Base-by-base conservation (phyloP, 2,113 vertebrate genomes). In the Cephalopholis sonnerati region DNA sequence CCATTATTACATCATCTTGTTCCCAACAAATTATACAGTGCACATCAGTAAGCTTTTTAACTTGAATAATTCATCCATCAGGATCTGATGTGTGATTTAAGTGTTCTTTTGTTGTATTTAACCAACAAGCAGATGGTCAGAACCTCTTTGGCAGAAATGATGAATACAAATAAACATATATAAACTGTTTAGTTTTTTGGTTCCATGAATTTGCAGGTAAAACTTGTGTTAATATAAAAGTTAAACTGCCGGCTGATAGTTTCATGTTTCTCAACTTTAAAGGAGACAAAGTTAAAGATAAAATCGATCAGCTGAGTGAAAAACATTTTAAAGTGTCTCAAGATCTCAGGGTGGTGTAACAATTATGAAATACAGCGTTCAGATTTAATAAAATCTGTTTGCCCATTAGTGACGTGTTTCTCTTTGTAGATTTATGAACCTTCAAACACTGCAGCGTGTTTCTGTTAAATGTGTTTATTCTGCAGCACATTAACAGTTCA, bases 381-480 rank as follows among this genome's bases (percentile, higher is more conserved):
- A 70, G 5, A 0, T 62, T 58, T 25, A 57, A 84, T 84, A 4
- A 75, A 67, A 53, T 36, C 25, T 44, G 48, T 63, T 75, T 68
- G 44, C 0, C 10, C 24, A n/a, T 59, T 18, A 13, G 64, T 66
- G 69, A 66, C n/a, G 46, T 15, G 29, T 69, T 70, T 71, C 59
- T 48, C 73, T 76, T 55, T 77, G 74, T 50, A 76, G 75, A 77
- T 48, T 48, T 17, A 20, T 18, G 22, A 41, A 66, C 8, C 32
- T 48, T 78, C 41, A 63, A 44, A 44, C 36, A 0, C 41, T 48
- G 50, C 68, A 2, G 69, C 50, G 24, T 22, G 16, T 70, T 63
- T 74, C 32, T 36, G 61, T 62, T 57, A 25, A 55, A 20, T 0
- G 22, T 83, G 50, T 81, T 83, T 68, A 55, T 74, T 83, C 65